Conservation (phyloP, 2,797 vertebrate species). For the Enteromius afrohamiltoni region DNA sequence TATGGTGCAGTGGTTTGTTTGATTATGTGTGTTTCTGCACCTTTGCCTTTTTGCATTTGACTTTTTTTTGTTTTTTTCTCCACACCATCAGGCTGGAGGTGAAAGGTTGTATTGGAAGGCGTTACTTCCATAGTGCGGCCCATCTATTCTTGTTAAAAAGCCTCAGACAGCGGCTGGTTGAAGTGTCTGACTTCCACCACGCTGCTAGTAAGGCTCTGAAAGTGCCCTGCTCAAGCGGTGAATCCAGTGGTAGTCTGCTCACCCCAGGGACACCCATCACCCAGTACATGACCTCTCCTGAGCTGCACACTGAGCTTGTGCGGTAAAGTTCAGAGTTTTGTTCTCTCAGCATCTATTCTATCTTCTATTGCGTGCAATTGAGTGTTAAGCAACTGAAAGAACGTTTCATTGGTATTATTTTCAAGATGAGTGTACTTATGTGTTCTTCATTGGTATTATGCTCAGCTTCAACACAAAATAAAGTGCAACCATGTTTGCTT, state of each 20-base stretch:
- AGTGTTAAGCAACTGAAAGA: neutral
- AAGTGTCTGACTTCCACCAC: constrained; percentile 95
- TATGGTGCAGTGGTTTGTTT: neutral
- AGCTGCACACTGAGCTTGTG: constrained; percentile 91
- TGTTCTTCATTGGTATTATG: neutral
- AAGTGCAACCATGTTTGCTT: neutral
- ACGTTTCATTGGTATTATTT: neutral
- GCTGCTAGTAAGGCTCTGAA: constrained; percentile 90
- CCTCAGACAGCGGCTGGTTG: constrained; percentile 86
- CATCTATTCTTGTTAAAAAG: constrained; percentile 83
- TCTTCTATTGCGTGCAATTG: neutral
- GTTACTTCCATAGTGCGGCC: constrained; percentile 87
- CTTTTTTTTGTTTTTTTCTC: neutral
- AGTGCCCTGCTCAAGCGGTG: constrained; percentile 74
- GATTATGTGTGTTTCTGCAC: constrained; percentile 1
- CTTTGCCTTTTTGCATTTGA: neutral
- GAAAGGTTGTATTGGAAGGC: constrained; percentile 90
- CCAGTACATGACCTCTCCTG: constrained; percentile 85
- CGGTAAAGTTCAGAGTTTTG: constrained; percentile 73
- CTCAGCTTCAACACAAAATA: neutral
- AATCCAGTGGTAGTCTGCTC: constrained; percentile 69
- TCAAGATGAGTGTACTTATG: neutral
- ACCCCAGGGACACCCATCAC: constrained; percentile 62
- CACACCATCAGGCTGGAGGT: constrained; percentile 81
- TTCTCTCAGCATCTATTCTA: neutral